Base-by-base conservation (phyloP, 2,113 vertebrate genomes). In the Campylorhamphus procurvoides region DNA sequence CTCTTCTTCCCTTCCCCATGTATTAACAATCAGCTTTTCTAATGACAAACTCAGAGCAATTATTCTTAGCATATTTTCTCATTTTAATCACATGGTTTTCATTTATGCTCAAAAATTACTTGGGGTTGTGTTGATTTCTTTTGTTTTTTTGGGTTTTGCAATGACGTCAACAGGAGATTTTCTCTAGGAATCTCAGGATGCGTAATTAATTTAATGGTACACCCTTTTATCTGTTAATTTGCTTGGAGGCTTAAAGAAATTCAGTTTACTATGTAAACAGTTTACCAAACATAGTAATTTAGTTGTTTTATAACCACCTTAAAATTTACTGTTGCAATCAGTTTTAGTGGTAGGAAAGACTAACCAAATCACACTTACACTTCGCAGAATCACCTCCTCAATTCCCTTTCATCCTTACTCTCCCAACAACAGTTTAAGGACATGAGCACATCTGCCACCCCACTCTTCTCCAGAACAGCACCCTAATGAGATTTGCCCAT, bases 401-500 rank as follows among this genome's bases (percentile, higher is more conserved):
- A 16, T 47, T 89, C 60, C 82, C 42, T 83, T 55, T 42, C 49
- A 69, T n/a, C 64, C 9, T 0, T 24, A 28, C 24, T 17, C 25
- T 66, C 53, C 53, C 92, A 74, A 44, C 39, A 93, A 47, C 73
- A 86, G 46, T 67, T 88, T 55, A 89, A 86, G 50, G 73, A 58
- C 67, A 92, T 20, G 71, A 94, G 67, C 23, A 12, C 50, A 84
- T 71, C 90, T 77, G 35, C 74, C 75, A 84, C 47, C 64, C 64
- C 17, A 18, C 69, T 44, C 66, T 56, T 87, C 91, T 84, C 52
- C 80, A 75, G 18, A 78, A 78, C 39, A 64, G 56, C 50, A 89
- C 59, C 62, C 28, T 87, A 95, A 90, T 72, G 69, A 92, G 52
- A 93, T 94, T 84, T 94, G 86, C 86, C 52, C 75, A 84, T 86